These are phyloP conservation scores for Zoanthus sansibaricus DNA, from an alignment of 92 coral and sea anemone species.

Conservation along the genomic window DNA sequence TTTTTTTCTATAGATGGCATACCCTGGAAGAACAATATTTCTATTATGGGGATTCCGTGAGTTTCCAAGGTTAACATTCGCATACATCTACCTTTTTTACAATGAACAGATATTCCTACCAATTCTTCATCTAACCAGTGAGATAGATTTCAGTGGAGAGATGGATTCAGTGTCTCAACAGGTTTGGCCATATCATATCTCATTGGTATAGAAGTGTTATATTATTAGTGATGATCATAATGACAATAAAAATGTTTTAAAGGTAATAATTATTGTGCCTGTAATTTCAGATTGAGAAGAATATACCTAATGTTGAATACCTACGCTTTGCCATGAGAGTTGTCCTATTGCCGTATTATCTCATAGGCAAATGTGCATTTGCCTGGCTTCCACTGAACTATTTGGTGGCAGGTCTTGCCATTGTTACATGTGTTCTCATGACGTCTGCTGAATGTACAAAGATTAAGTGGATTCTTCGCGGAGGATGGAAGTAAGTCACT, in stretches of 20 bases:
- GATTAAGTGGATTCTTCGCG: conserved; percentile 72
- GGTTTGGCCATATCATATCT: background rate
- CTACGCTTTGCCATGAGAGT: conserved; percentile 69
- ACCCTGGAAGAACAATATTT: conserved; percentile 73
- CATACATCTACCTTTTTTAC: conserved; percentile 67
- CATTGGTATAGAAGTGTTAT: background rate
- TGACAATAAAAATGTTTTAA: too few relatives aligned
- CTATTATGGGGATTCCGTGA: conserved; percentile 91
- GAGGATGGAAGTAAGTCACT: conserved; percentile 84
- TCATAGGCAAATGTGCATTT: conserved; percentile 80
- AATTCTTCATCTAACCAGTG: conserved; percentile 74
- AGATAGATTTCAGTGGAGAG: conserved; percentile 43
- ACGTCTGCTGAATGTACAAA: conserved; percentile 66
- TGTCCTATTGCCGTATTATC: conserved; percentile 82
- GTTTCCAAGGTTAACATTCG: conserved; percentile 85
- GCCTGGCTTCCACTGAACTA: conserved; percentile 69
- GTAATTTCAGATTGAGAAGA: conserved; percentile 5
- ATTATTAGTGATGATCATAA: too few relatives aligned
- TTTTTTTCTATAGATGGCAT: conserved; percentile 61
- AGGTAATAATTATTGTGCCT: background rate
- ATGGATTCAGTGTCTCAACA: conserved; percentile 3
- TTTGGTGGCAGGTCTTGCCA: conserved; percentile 68
- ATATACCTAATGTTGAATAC: conserved; percentile 62
- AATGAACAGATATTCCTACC: conserved; percentile 81
- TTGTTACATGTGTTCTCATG: conserved; percentile 75